Evolutionary conservation across 2,797 vertebrate genomes (phyloP).

Genomic region (Propithecus deckenii): DNA sequence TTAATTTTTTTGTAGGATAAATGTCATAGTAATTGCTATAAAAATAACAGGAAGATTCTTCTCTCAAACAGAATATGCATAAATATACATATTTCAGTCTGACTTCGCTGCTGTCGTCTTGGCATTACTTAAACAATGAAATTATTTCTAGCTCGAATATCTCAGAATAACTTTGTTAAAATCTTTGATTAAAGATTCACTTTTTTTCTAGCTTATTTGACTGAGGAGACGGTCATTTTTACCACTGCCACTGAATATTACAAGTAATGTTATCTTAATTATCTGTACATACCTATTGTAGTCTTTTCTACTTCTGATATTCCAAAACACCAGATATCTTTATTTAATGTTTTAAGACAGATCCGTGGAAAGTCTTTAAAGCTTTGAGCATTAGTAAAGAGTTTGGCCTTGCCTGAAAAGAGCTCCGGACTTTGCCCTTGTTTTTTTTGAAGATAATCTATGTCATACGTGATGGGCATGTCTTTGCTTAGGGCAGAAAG

Average conservation of each 20-base stretch:
- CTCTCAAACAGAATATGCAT: not conserved
- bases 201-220: not conserved
- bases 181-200: not conserved
- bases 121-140: not conserved
- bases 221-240: not conserved
- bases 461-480: not conserved
- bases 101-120: not conserved
- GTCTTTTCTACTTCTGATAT: not conserved
- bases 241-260: not conserved
- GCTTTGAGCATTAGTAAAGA: not conserved
- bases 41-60: not conserved
- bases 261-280: not conserved
- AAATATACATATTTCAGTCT: not conserved
- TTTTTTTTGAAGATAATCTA: not conserved
- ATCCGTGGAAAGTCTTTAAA: not conserved
- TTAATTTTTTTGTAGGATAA: not conserved
- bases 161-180: slow-evolving; percentile 2
- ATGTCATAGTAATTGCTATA: not conserved
- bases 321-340: not conserved
- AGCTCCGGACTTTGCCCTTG: not conserved
- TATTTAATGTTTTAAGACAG: not conserved
- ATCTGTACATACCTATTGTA: not conserved
- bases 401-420: not conserved
- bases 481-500: not conserved
- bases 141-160: not conserved